Percentiles rank a stretch among this genome's conserved stretches.
Evolutionary conservation across 2,888 invertebrate species (phyloP).

Genomic region (Nasonovia ribisnigri): DNA sequence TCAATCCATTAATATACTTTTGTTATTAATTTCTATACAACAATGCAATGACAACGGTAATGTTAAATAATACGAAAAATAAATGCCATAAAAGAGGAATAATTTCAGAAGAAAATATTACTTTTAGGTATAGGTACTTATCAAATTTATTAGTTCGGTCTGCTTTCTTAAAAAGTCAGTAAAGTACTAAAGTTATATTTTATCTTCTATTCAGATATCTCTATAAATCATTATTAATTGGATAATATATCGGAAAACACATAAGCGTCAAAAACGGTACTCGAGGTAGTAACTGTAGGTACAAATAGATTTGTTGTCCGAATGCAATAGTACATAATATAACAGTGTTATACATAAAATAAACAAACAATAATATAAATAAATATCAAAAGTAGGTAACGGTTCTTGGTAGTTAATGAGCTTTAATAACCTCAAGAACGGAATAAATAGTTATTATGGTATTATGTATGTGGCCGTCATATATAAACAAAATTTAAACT

Average conservation of each 20-base stretch:
- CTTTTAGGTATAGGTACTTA: not conserved
- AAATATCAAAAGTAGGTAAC: too few relatives aligned
- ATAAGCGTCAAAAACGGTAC: not conserved
- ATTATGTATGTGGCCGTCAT: not conserved
- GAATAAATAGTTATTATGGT: not conserved
- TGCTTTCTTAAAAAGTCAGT: not conserved
- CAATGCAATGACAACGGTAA: not conserved
- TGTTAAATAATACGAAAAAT: not conserved
- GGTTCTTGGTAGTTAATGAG: not conserved
- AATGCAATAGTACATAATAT: not conserved
- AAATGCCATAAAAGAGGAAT: not conserved
- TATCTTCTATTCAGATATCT: conserved; percentile 27
- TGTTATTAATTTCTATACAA: not conserved
- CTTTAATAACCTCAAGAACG: not conserved
- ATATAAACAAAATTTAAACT: not conserved
- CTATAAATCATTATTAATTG: conserved; percentile 15
- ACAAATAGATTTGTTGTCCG: not conserved
- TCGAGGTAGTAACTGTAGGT: not conserved
- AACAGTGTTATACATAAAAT: not conserved
- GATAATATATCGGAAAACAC: not conserved
- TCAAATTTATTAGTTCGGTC: not conserved
- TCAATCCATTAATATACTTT: not conserved
- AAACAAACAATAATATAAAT: too few relatives aligned
- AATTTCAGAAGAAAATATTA: not conserved
- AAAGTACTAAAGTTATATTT: too few relatives aligned